Evolutionary conservation across 2,113 vertebrate genomes (phyloP), one percentile per base, ranked within the genome.

Genomic region (Xerus inauris): DNA sequence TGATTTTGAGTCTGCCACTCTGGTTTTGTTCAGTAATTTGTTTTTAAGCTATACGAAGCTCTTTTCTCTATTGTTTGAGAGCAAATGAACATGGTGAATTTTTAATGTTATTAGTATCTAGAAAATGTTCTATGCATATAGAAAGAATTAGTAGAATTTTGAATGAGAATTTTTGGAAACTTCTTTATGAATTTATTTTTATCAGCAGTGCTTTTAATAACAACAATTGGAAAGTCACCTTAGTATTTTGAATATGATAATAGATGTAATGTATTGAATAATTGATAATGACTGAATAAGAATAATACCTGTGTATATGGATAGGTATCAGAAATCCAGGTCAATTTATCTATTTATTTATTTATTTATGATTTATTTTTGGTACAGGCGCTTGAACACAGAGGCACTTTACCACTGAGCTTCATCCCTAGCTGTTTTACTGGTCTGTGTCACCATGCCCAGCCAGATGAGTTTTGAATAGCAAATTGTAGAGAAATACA

Each of bases 11-110:
- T 94, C 67, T 65, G 17, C 32, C 87, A 17, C 22, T 80, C 69
- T 91, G 32, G 76, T 81, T 96, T 96, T 96, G 8, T 84, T 20
- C 57, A 85, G 1, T 93, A 80, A 64, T 93, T 88, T 80, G n/a
- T 91, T 96, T 91, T 82, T 84, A 88, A 96, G 75, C 16, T 93
- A 16, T 4, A 8, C 42, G 86, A 64, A 82, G 76, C 42, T 51
- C 10, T 57, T 88, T 65, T 77, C 54, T 49, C 24, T 89, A 2
- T 87, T 94, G 51, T 8, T 89, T 83, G 3, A 42, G 57, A 84
- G 64, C 8, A 73, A 69, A 51, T 92, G 59, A 83, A 79, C 8
- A 89, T 57, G 26, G 72, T 51, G 20, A 71, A 49, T 91, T 95
- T 88, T 91, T 95, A 51, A 24, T 85, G 28, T 89, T 86, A 57